Conservation (phyloP, 2,113 vertebrate genomes). For the Ancistrus triradiatus region DNA sequence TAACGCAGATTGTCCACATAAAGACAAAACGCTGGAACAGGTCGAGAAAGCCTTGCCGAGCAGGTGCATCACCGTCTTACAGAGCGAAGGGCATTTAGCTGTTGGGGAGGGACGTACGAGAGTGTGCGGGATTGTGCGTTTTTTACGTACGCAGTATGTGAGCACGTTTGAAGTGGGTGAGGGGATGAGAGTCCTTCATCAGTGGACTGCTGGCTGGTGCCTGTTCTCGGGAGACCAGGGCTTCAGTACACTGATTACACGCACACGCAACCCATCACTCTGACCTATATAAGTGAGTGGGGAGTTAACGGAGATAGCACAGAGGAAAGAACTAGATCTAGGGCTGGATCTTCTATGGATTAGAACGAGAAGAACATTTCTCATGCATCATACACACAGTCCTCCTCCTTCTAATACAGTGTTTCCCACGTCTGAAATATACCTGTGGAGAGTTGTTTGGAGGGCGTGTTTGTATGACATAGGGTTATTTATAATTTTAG, state of each 20-base stretch:
- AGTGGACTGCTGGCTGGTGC: slow-evolving; percentile 39
- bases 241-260: slow-evolving; percentile 43
- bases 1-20: background rate
- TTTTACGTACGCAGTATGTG: slow-evolving; percentile 19
- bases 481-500: no score
- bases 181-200: slow-evolving; percentile 38
- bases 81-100: slow-evolving; percentile 15
- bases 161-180: slow-evolving; percentile 28
- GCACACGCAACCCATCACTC: slow-evolving; percentile 31
- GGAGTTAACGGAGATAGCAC: slow-evolving; percentile 21
- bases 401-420: no score
- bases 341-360: slow-evolving; percentile 33
- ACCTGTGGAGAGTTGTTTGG: no score
- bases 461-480: no score
- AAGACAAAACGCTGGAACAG: slow-evolving; percentile 5
- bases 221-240: slow-evolving; percentile 42
- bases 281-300: slow-evolving; percentile 48
- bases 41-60: slow-evolving; percentile 10
- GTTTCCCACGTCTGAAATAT: no score
- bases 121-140: slow-evolving; percentile 3
- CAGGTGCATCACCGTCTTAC: slow-evolving; percentile 29
- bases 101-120: slow-evolving; percentile 18
- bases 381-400: slow-evolving; percentile 7
- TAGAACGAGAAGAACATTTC: background rate
- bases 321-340: slow-evolving; percentile 32